These are phyloP conservation scores for Pao palembangensis DNA, from an alignment of 2,113 vertebrate species.

Conservation along the genomic window DNA sequence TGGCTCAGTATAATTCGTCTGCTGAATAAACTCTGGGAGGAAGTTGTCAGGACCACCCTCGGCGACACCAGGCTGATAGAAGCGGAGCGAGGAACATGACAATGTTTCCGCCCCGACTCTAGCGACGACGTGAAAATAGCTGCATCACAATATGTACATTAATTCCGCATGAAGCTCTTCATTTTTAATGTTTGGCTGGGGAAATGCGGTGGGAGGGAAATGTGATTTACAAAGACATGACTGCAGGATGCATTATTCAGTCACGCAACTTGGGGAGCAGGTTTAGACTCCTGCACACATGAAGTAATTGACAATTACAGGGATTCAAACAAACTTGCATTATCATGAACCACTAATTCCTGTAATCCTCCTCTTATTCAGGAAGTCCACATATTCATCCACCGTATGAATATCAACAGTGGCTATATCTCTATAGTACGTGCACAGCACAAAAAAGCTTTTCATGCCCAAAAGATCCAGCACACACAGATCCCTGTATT, in stretches of 20 bases:
- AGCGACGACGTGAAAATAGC: slow-evolving; percentile 2
- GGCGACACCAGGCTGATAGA: neutral
- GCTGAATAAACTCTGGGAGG: slow-evolving; percentile 19
- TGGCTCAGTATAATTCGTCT: slow-evolving; percentile 43
- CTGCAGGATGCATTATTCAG: neutral
- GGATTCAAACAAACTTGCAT: slow-evolving; percentile 47
- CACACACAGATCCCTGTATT: slow-evolving; percentile 41
- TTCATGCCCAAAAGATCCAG: slow-evolving; percentile 46
- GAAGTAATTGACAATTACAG: slow-evolving; percentile 49
- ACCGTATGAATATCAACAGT: slow-evolving; percentile 41
- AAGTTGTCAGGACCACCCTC: slow-evolving; percentile 4
- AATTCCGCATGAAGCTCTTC: slow-evolving; percentile 6
- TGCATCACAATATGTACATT: slow-evolving; percentile 5
- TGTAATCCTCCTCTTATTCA: slow-evolving; percentile 60
- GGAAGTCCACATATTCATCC: slow-evolving; percentile 48
- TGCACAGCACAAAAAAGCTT: slow-evolving; percentile 53
- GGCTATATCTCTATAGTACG: slow-evolving; percentile 49
- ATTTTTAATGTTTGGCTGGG: slow-evolving; percentile 34
- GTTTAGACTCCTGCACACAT: slow-evolving; percentile 19
- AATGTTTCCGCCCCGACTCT: neutral
- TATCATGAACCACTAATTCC: slow-evolving; percentile 41
- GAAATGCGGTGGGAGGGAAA: slow-evolving; percentile 28
- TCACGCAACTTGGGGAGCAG: slow-evolving; percentile 32
- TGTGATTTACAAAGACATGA: slow-evolving; percentile 23
- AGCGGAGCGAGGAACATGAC: rapidly evolving